Conservation (phyloP, 2,113 vertebrate genomes). For the Gymnobelideus leadbeateri region DNA sequence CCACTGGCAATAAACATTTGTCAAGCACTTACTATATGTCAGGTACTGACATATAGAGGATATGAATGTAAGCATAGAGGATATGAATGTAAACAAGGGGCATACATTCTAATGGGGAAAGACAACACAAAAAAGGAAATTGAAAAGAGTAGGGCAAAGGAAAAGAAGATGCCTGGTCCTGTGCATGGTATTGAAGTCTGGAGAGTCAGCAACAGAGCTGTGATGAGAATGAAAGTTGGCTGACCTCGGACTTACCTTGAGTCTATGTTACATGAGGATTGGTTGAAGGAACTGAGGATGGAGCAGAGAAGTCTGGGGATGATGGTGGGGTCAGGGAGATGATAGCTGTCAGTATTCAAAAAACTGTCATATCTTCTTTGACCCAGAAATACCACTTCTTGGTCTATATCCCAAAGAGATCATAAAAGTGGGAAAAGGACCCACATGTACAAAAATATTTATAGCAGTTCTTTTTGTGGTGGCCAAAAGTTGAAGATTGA, state of each 20-base stretch:
- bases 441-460: too few relatives aligned
- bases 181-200: background rate
- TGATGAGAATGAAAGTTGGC: background rate
- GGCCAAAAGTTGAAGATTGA: too few relatives aligned
- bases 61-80: background rate
- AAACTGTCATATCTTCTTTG: background rate
- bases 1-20: background rate
- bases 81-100: background rate
- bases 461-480: too few relatives aligned
- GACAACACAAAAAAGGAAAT: background rate
- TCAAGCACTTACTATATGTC: background rate
- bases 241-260: background rate
- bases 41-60: background rate
- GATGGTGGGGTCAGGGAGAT: background rate
- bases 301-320: too few relatives aligned
- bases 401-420: too few relatives aligned
- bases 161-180: background rate
- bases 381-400: too few relatives aligned
- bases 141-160: background rate
- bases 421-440: too few relatives aligned
- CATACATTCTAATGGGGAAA: background rate
- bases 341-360: background rate
- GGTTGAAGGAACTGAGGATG: background rate
- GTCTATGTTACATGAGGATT: background rate
- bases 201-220: background rate